Evolutionary conservation across 2,888 invertebrate species (phyloP).

Genomic region (Gastrophysa polygoni): DNA sequence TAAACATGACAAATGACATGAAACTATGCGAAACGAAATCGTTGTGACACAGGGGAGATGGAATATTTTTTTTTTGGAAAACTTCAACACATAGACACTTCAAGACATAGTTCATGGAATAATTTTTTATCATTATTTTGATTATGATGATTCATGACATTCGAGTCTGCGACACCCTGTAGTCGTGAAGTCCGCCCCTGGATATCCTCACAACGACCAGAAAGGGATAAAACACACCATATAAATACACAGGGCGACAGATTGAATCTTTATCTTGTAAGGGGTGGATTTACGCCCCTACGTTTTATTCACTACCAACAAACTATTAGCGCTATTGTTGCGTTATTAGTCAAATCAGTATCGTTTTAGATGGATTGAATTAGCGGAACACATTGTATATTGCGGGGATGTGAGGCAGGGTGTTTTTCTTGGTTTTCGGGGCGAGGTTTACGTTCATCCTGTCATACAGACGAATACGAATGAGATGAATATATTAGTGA

Average conservation of each 20-base stretch:
- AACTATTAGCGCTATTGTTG: slow-evolving; percentile 51
- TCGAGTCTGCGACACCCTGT: too few relatives aligned
- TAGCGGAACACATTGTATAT: slow-evolving; percentile 13
- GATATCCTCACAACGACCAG: slow-evolving; percentile 42
- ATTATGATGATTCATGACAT: too few relatives aligned
- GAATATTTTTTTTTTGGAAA: too few relatives aligned
- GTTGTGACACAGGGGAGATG: too few relatives aligned
- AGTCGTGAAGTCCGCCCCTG: too few relatives aligned
- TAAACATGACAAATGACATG: too few relatives aligned
- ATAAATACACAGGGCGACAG: slow-evolving; percentile 41
- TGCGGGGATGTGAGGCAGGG: neutral
- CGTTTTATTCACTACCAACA: slow-evolving; percentile 25
- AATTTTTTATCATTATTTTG: too few relatives aligned
- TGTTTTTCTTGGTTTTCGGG: neutral
- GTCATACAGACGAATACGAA: neutral
- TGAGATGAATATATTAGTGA: too few relatives aligned
- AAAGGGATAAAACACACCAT: slow-evolving; percentile 35
- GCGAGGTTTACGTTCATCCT: neutral
- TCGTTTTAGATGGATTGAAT: slow-evolving; percentile 27
- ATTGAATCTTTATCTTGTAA: slow-evolving; percentile 53
- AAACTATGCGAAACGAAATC: too few relatives aligned
- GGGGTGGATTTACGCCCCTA: slow-evolving; percentile 50
- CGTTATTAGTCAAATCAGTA: slow-evolving; percentile 46
- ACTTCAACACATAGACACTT: too few relatives aligned
- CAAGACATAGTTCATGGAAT: too few relatives aligned